Evolutionary conservation across 2,797 vertebrate species (phyloP).

Genomic region (Sebastes nivosus): DNA sequence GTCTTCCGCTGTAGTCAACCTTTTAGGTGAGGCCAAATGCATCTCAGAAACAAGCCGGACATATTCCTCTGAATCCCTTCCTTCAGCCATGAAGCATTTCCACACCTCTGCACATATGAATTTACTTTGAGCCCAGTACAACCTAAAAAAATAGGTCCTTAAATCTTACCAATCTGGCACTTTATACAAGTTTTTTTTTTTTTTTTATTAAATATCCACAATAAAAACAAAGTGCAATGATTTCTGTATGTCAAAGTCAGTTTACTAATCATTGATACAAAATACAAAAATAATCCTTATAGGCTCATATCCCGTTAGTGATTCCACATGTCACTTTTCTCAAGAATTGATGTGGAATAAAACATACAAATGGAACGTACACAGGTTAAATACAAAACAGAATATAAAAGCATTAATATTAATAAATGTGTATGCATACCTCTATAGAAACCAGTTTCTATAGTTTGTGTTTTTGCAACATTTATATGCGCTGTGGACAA

Average conservation of each 20-base stretch:
- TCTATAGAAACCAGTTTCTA: neutral
- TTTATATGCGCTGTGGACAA: neutral
- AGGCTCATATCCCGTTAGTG: too few species aligned
- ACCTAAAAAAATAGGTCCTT: neutral
- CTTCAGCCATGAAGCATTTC: neutral
- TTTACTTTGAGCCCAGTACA: too few species aligned
- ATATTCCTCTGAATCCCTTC: neutral
- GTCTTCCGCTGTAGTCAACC: too few species aligned
- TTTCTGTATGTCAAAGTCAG: too few species aligned
- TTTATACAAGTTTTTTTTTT: neutral
- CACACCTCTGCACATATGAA: too few species aligned
- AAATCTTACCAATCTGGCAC: neutral
- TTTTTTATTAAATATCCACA: neutral
- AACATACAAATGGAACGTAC: neutral
- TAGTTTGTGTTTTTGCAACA: neutral
- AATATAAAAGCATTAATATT: neutral
- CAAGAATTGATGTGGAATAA: neutral
- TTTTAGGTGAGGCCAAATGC: too few species aligned
- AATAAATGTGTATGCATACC: too few species aligned
- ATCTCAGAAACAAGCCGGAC: too few species aligned
- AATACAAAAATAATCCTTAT: too few species aligned
- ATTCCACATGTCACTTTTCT: too few species aligned
- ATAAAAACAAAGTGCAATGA: neutral
- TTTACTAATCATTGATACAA: too few species aligned
- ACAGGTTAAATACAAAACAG: neutral